These are phyloP conservation scores for Erythrocebus patas DNA, from an alignment of 2,113 vertebrate species.

Conservation along the genomic window DNA sequence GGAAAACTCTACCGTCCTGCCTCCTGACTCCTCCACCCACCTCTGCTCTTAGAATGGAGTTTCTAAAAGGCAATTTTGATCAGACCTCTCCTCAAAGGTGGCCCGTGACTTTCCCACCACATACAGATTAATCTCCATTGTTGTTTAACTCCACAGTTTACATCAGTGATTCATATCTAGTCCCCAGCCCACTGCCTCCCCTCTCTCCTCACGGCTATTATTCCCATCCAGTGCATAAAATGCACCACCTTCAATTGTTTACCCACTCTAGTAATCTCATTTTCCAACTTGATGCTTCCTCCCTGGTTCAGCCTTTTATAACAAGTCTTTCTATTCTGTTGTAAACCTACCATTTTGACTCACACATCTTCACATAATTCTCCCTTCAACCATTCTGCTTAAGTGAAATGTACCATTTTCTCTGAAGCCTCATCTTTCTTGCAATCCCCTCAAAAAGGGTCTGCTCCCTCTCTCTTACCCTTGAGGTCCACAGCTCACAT, in stretches of 20 bases:
- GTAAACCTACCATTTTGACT: neutral
- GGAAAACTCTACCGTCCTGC: neutral
- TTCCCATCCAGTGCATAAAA: neutral
- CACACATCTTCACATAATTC: neutral
- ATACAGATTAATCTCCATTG: neutral
- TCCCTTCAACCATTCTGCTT: neutral
- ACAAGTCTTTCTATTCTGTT: neutral
- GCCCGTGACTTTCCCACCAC: neutral
- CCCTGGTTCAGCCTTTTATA: neutral
- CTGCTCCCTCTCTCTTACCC: neutral
- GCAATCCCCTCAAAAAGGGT: neutral
- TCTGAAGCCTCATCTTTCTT: neutral
- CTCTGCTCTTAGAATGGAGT: neutral
- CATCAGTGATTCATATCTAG: neutral
- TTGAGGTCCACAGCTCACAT: neutral
- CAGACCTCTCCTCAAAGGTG: neutral
- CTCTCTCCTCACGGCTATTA: too few relatives aligned
- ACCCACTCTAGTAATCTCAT: neutral
- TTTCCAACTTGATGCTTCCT: neutral
- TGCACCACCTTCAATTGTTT: neutral
- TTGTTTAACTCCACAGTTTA: neutral
- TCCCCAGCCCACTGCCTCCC: neutral
- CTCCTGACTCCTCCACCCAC: neutral
- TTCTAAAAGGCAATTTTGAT: neutral
- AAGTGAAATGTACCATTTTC: neutral